These are phyloP conservation scores for Euspilapteryx auroguttella DNA, from an alignment of 2,888 invertebrate genomes.

Conservation along the genomic window DNA sequence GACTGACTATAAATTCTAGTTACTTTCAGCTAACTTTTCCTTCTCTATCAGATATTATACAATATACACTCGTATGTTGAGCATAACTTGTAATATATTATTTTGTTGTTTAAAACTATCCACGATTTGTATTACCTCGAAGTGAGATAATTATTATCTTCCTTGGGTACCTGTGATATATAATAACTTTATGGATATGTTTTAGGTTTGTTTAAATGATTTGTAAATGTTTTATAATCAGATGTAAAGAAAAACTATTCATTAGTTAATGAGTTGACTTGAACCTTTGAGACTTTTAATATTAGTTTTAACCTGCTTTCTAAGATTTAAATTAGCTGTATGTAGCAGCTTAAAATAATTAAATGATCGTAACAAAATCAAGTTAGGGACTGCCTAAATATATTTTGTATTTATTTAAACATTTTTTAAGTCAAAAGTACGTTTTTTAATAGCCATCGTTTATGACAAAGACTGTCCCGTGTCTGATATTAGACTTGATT, in stretches of 20 bases:
- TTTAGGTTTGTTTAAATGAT: conserved; percentile 13
- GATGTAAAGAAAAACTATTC: conserved; percentile 1
- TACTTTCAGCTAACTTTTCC: too few species aligned
- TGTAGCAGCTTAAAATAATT: too few species aligned
- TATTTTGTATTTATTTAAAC: neutral
- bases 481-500: neutral
- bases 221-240: neutral
- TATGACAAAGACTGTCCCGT: neutral
- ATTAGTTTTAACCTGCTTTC: too few species aligned
- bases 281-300: too few species aligned
- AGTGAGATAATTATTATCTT: conserved; percentile 34
- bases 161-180: conserved; percentile 57
- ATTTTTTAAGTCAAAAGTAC: neutral
- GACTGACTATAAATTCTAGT: too few species aligned
- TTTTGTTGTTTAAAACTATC: conserved; percentile 17
- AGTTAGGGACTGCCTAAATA: neutral
- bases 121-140: conserved; percentile 34
- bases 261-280: neutral
- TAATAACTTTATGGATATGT: conserved; percentile 24
- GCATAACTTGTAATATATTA: conserved; percentile 38
- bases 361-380: too few species aligned
- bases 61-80: conserved; percentile 19
- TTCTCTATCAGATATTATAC: neutral
- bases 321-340: too few species aligned
- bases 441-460: conserved; percentile 1